phyloP scores from a whole-genome alignment of 2,113 vertebrate species.

The Tautogolabrus adspersus region DNA sequence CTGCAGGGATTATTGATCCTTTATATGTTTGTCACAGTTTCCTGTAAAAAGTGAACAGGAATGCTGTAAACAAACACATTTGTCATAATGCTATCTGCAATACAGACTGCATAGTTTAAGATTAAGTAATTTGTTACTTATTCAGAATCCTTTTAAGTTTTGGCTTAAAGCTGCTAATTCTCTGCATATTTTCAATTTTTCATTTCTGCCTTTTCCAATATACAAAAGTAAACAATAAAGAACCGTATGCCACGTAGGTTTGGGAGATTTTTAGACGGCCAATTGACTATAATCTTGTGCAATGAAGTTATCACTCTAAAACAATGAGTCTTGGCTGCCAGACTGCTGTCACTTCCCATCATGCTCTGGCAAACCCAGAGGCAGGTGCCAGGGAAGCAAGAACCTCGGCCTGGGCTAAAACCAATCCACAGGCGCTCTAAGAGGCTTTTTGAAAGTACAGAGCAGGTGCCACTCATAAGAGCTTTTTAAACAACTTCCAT shows the following conservation, averaged over 20 bases:
- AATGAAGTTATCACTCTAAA: slow-evolving; percentile 74
- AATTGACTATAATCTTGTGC: slow-evolving; percentile 46
- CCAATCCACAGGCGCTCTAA: slow-evolving; percentile 79
- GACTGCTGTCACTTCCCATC: slow-evolving; percentile 77
- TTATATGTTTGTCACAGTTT: slow-evolving; percentile 74
- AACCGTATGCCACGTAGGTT: slow-evolving; percentile 34
- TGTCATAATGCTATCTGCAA: slow-evolving; percentile 44
- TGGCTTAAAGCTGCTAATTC: slow-evolving; percentile 16
- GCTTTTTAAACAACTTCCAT: slow-evolving; percentile 66
- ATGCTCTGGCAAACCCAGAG: slow-evolving; percentile 74
- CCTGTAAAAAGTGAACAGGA: slow-evolving; percentile 67
- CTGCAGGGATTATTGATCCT: slow-evolving; percentile 79
- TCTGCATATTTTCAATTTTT: not conserved
- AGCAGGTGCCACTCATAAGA: slow-evolving; percentile 73
- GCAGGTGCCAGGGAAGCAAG: slow-evolving; percentile 75
- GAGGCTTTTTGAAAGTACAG: slow-evolving; percentile 79
- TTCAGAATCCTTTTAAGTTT: slow-evolving; percentile 32
- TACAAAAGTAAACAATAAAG: slow-evolving; percentile 13
- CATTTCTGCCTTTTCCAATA: slow-evolving; percentile 7
- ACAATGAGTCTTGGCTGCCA: slow-evolving; percentile 75
- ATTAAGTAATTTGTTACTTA: slow-evolving; percentile 37
- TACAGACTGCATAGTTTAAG: slow-evolving; percentile 29
- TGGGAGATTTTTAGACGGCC: slow-evolving; percentile 58
- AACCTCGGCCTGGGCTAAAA: slow-evolving; percentile 78
- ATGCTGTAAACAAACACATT: slow-evolving; percentile 55